These are phyloP conservation scores for Sebastes paucispinis DNA, from an alignment of 2,797 vertebrate species.

Conservation along the genomic window DNA sequence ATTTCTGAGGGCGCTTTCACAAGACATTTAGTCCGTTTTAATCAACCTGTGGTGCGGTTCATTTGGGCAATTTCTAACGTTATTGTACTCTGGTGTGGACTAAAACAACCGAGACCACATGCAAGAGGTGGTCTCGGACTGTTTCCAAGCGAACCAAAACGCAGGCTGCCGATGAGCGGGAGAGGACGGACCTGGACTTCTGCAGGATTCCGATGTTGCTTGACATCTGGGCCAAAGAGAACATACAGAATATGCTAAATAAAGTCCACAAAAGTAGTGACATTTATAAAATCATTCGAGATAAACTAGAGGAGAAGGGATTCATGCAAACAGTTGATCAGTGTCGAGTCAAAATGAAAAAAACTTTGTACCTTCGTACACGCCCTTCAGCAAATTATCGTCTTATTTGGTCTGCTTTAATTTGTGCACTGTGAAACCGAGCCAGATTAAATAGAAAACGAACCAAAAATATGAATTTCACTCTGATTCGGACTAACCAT, in stretches of 20 bases:
- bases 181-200: neutral
- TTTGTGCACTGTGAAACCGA: neutral
- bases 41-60: accelerated
- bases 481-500: neutral
- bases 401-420: neutral
- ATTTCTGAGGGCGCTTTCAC: neutral
- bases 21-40: no score
- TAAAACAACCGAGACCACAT: no score
- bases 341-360: neutral
- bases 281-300: neutral
- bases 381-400: no score
- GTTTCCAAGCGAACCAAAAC: no score
- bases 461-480: accelerated
- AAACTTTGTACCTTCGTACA: accelerated
- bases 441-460: neutral
- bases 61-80: no score
- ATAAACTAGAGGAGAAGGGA: neutral
- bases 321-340: accelerated
- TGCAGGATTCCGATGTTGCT: no score
- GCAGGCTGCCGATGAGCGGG: accelerated
- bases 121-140: no score
- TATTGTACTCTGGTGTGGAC: no score
- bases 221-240: no score
- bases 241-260: no score
- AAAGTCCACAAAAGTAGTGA: neutral